These are phyloP conservation scores for Montipora capricornis DNA, from an alignment of 64 coral and sea anemone species.

Conservation along the genomic window DNA sequence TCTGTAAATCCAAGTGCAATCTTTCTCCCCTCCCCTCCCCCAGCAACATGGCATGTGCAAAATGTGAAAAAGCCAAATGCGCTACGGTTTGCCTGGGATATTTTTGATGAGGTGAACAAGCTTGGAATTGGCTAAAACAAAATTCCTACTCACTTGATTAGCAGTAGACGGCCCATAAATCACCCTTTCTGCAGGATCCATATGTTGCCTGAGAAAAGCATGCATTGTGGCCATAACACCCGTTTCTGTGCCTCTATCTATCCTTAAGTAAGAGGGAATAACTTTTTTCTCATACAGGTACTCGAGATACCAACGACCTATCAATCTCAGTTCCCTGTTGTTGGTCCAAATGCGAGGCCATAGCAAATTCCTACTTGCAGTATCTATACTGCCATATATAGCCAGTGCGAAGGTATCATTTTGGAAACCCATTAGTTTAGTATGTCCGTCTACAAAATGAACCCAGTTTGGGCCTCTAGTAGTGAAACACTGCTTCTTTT, in stretches of 20 bases:
- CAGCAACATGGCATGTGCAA: neutral
- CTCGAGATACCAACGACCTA: neutral
- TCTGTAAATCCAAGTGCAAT: neutral
- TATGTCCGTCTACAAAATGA: conserved; percentile 36
- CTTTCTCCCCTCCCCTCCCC: neutral
- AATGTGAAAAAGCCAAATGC: neutral
- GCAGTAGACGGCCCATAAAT: neutral
- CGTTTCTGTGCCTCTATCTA: neutral
- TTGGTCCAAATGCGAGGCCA: neutral
- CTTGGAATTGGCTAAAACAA: neutral
- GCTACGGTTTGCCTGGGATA: neutral
- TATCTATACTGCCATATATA: neutral
- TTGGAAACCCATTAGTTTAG: neutral
- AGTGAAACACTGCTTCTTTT: conserved; percentile 17
- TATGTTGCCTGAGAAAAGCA: neutral
- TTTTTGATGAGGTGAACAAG: neutral
- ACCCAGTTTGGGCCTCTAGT: conserved; percentile 43
- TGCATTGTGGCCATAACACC: neutral
- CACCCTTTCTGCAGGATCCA: neutral
- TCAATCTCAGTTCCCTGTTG: neutral
- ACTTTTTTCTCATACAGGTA: neutral
- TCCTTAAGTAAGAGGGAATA: neutral
- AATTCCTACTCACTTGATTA: neutral
- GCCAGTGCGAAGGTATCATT: neutral
- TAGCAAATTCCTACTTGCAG: neutral